Percentiles rank a stretch among this genome's conserved stretches.
Conservation (phyloP, 2,113 vertebrate genomes). For the chimpanzee (Pan troglodytes) region NHGRI_mPanTro3-v2.1_pri NC_086015.1:200103501-200104000, state of each 20-base stretch:
- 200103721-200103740: not conserved
- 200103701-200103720: not conserved
- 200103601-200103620: not conserved
- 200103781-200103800: not conserved
- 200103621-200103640: not conserved
- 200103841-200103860: not conserved
- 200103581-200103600: conserved; percentile 55
- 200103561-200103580: conserved; percentile 80
- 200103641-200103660: not conserved
- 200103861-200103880: not conserved
- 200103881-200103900: not conserved
- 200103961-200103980: not conserved
- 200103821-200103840: not conserved
- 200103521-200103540: conserved; percentile 85
- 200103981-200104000: not conserved
- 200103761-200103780: not conserved
- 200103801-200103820: not conserved
- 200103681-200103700: conserved; percentile 1
- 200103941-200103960: not conserved
- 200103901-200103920: not conserved
- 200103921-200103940: not conserved
- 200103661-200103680: not conserved
- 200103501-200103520: conserved; percentile 86
- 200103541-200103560: conserved; percentile 80
- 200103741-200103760: not conserved